Conservation (phyloP, 1,140 invertebrate species). For the Brachionus rotundiformis region DNA sequence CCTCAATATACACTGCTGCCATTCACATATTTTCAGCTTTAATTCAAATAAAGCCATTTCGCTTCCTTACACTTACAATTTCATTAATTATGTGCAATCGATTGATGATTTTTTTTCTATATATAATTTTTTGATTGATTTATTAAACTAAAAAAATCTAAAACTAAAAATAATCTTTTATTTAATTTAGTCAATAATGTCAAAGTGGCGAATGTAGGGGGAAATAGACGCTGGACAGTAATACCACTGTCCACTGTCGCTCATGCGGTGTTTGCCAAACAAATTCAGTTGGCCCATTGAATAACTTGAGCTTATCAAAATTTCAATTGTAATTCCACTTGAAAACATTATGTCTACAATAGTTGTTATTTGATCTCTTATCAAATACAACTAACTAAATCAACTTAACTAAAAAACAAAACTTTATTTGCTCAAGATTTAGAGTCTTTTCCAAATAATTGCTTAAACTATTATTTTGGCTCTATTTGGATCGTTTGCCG, state of each 20-base stretch:
- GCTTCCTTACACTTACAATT: background rate
- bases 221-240: too few relatives aligned
- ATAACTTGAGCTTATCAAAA: background rate
- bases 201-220: background rate
- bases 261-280: background rate
- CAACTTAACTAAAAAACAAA: conserved; percentile 24
- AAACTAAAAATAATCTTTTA: background rate
- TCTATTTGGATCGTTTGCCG: conserved; percentile 2
- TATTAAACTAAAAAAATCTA: background rate
- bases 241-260: background rate
- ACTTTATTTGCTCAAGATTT: conserved; percentile 33
- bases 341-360: background rate
- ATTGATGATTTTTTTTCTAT: background rate
- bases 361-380: conserved; percentile 40
- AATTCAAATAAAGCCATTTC: conserved; percentile 14
- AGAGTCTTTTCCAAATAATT: conserved; percentile 35
- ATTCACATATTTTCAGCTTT: background rate
- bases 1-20: background rate
- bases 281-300: background rate
- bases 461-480: conserved; percentile 34
- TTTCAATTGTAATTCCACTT: background rate
- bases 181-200: background rate
- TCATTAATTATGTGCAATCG: conserved; percentile 6
- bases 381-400: conserved; percentile 23
- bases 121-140: conserved; percentile 11